Evolutionary conservation across 2,888 invertebrate genomes (phyloP), one percentile per base, ranked within the genome.

Genomic region (Ophion costatus): DNA sequence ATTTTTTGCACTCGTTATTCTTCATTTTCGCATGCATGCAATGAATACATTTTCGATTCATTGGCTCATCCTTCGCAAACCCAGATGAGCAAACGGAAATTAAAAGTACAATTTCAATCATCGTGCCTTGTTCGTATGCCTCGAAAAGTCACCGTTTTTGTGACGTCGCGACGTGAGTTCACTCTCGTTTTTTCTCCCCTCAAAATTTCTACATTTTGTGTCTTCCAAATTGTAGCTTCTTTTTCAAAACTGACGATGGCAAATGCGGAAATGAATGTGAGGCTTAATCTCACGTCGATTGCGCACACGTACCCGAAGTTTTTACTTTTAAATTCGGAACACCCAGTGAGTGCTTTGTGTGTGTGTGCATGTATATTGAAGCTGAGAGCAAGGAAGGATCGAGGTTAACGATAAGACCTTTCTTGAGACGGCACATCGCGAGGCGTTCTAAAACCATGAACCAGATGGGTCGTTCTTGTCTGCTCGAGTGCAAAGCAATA

Each of bases 371-470:
- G 33, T 51, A 51, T 42, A 56, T 56, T n/a, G 56, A 74, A 64
- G 64, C 76, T 66, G 80, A 79, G 83, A 80, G 79, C 63, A 70
- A 71, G 80, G 76, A 80, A 88, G 89, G 90, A 91, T 91, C 89
- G 91, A 91, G 91, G 91, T 91, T 91, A 91, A 89, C 90, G 90
- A 90, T 90, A 90, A 91, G 89, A 88, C 87, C 87, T 87, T 88
- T 84, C 85, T 78, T 86, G 84, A 79, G 84, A 85, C 79, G 81
- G 79, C 84, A 88, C 79, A 80, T 80, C 80, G 73, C 59, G 73
- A 57, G 79, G 73, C 76, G 77, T 85, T 85, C 89, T 87, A 88
- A 88, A 89, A 83, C 84, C 87, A 85, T 85, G 83, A 83, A 83
- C 82, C 85, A 85, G 83, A 85, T 85, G 82, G 77, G 78, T 78